Conservation (phyloP, 2,888 invertebrate genomes). For the Lasiommata megera region DNA sequence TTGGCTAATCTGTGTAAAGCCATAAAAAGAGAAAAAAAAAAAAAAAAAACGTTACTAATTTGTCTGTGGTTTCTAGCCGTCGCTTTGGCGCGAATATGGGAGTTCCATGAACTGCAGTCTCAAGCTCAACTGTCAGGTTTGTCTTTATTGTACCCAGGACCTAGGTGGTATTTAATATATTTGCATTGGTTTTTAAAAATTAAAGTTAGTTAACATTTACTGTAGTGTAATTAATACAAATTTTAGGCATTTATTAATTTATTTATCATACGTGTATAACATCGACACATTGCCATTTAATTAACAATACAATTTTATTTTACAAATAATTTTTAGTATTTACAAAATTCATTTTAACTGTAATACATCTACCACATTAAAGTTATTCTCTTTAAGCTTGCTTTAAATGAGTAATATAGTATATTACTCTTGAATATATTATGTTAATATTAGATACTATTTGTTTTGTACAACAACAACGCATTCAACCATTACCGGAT, state of each 20-base stretch:
- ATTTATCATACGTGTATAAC: slow-evolving; percentile 74
- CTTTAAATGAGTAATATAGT: slow-evolving; percentile 54
- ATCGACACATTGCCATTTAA: slow-evolving; percentile 77
- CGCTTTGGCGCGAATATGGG: too few relatives aligned
- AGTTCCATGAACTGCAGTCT: too few relatives aligned
- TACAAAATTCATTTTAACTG: slow-evolving; percentile 63
- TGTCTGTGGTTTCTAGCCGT: too few relatives aligned
- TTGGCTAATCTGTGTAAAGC: too few relatives aligned
- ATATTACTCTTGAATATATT: slow-evolving; percentile 28
- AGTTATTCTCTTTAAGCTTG: slow-evolving; percentile 42
- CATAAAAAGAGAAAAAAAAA: too few relatives aligned
- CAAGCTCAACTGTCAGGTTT: too few relatives aligned
- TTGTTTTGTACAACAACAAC: slow-evolving; percentile 30
- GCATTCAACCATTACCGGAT: slow-evolving; percentile 17
- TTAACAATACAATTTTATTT: slow-evolving; percentile 61
- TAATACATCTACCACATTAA: slow-evolving; percentile 38
- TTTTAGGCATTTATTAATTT: slow-evolving; percentile 64
- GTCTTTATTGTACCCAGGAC: too few relatives aligned
- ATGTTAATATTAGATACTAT: slow-evolving; percentile 11
- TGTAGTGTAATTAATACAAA: too few relatives aligned
- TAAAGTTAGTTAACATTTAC: too few relatives aligned
- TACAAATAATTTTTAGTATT: slow-evolving; percentile 74
- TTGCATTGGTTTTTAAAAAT: too few relatives aligned
- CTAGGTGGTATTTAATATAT: too few relatives aligned
- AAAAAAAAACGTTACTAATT: too few relatives aligned